A percentile compares a stretch with the other conserved stretches of the same genome.
These are phyloP conservation scores for Entomobrya multifasciata DNA, from an alignment of 2,888 invertebrate species.

Conservation along the genomic window DNA sequence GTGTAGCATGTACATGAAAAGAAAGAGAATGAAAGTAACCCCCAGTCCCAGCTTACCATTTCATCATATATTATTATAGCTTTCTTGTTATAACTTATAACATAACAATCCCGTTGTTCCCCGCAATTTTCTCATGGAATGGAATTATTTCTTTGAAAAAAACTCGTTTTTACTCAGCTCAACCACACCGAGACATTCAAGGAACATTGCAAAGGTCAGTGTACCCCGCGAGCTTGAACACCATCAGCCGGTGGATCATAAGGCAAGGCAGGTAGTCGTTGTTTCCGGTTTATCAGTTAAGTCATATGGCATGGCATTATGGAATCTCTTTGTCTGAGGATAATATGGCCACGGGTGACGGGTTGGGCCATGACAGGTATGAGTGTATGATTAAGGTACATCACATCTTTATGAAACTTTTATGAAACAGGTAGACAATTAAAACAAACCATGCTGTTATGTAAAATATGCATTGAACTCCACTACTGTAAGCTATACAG, in stretches of 20 bases:
- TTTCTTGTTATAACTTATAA: neutral
- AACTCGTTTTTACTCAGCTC: constrained; percentile 62
- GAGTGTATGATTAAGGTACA: neutral
- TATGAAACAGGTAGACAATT: too few species aligned
- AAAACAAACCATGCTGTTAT: too few species aligned
- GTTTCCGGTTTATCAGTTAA: too few species aligned
- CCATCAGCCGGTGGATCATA: neutral
- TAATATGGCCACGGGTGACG: too few species aligned
- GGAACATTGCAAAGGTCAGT: constrained; percentile 66
- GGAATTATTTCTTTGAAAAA: constrained; percentile 8
- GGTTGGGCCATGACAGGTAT: neutral
- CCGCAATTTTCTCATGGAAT: constrained; percentile 65
- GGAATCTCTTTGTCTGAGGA: too few species aligned
- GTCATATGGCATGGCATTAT: neutral
- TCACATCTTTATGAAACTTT: constrained; percentile 1
- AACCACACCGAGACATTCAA: constrained; percentile 34
- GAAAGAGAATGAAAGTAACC: neutral
- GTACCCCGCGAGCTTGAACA: constrained; percentile 11
- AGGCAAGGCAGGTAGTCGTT: neutral
- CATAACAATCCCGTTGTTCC: constrained; percentile 24
- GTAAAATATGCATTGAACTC: neutral
- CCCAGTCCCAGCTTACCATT: too few species aligned
- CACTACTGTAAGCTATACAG: too few species aligned
- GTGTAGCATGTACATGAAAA: neutral
- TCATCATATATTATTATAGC: neutral